These are phyloP conservation scores for Noturus placidus DNA, from an alignment of 2,113 vertebrate species.

Conservation along the genomic window DNA sequence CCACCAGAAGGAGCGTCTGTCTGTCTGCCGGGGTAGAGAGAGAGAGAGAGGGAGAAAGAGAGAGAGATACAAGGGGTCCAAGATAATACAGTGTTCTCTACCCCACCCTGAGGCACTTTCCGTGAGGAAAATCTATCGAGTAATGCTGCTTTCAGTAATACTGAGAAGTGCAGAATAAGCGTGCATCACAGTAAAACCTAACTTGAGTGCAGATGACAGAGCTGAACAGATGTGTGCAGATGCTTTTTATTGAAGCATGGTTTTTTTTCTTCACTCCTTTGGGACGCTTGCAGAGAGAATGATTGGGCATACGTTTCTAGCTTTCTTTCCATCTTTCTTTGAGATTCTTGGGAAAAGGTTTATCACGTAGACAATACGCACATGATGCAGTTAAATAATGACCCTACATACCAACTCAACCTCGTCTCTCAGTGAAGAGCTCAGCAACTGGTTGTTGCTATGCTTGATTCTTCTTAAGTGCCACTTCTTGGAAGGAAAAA, in stretches of 20 bases:
- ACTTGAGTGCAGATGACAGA: constrained; percentile 40
- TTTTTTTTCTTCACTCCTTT: constrained; percentile 51
- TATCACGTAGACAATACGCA: not conserved
- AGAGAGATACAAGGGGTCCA: constrained; percentile 37
- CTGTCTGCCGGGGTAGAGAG: constrained; percentile 66
- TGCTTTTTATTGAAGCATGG: constrained; percentile 48
- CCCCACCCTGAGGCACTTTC: constrained; percentile 48
- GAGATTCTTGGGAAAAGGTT: not conserved
- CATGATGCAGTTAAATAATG: not conserved
- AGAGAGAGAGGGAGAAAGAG: constrained; percentile 16
- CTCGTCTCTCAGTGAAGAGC: constrained; percentile 7
- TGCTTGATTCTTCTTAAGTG: constrained; percentile 25
- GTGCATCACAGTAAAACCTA: constrained; percentile 32
- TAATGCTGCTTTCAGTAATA: constrained; percentile 41
- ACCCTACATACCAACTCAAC: constrained; percentile 9
- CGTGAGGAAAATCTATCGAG: constrained; percentile 42
- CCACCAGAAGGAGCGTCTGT: constrained; percentile 74
- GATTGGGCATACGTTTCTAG: constrained; percentile 40
- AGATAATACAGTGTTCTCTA: constrained; percentile 46
- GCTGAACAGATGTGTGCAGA: constrained; percentile 58
- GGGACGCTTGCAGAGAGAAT: constrained; percentile 30
- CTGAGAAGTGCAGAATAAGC: constrained; percentile 39
- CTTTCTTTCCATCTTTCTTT: constrained; percentile 8
- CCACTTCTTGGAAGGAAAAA: constrained; percentile 11
- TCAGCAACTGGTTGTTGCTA: constrained; percentile 23